Conservation (phyloP, 2,888 invertebrate genomes). For the Cryptosula pallasiana region DNA sequence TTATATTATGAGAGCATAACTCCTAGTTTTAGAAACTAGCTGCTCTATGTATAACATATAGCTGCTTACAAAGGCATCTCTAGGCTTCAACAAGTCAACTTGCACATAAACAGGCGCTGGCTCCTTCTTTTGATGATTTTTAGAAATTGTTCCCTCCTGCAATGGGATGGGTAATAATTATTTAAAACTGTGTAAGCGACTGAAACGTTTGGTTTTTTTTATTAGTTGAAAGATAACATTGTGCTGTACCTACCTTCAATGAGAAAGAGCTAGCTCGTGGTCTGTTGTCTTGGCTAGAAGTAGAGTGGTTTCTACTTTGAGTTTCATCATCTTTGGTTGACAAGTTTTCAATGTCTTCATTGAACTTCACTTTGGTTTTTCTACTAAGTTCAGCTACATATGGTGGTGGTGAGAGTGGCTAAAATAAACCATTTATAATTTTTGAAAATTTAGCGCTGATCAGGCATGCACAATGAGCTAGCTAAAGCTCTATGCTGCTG, state of each 20-base stretch:
- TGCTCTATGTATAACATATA: too few relatives aligned
- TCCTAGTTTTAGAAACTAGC: too few relatives aligned
- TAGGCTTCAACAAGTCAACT: constrained; percentile 44
- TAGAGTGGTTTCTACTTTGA: neutral
- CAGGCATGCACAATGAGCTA: too few relatives aligned
- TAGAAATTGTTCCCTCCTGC: neutral
- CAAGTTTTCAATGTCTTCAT: neutral
- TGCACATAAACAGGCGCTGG: constrained; percentile 41
- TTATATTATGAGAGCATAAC: too few relatives aligned
- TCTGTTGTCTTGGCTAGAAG: neutral
- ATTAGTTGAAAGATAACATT: neutral
- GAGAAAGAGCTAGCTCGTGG: neutral
- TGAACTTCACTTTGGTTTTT: constrained; percentile 11
- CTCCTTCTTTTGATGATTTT: neutral
- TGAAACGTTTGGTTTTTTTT: neutral
- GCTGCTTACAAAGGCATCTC: constrained; percentile 50
- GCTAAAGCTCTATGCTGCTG: too few relatives aligned
- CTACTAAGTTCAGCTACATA: neutral
- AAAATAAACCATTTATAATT: too few relatives aligned
- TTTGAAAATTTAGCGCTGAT: too few relatives aligned
- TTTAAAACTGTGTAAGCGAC: neutral
- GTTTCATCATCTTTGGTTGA: neutral
- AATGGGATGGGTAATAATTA: too few relatives aligned
- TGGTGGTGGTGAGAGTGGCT: neutral
- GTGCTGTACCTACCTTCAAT: constrained; percentile 4